These are phyloP conservation scores for Grallaria varia DNA, from an alignment of 2,113 vertebrate species.

Conservation along the genomic window DNA sequence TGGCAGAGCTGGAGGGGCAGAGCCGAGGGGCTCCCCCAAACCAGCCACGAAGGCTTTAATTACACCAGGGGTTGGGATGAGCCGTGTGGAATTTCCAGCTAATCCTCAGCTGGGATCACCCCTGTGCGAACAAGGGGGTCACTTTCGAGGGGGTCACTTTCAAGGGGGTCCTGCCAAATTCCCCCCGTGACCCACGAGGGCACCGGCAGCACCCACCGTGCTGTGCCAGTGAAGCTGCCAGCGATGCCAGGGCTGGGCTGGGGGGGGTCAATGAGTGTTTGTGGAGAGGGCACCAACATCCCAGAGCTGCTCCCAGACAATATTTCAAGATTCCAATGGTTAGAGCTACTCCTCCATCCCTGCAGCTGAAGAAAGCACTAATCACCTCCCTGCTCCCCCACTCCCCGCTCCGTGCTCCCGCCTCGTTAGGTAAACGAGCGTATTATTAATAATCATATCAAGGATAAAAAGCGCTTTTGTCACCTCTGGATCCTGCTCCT, in stretches of 20 bases:
- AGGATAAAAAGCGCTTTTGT: constrained; percentile 49
- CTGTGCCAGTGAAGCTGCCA: neutral
- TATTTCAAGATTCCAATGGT: rapidly evolving
- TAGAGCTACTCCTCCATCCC: neutral
- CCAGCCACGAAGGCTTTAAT: neutral
- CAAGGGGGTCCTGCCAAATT: neutral
- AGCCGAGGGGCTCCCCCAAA: neutral
- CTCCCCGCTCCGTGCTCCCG: neutral
- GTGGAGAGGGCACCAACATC: neutral
- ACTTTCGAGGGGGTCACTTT: neutral
- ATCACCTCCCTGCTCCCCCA: neutral
- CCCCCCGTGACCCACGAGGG: too few relatives aligned
- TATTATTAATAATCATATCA: constrained; percentile 49
- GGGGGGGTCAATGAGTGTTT: rapidly evolving
- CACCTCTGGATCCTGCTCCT: constrained; percentile 25
- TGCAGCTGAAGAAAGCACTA: neutral
- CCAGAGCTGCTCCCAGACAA: neutral
- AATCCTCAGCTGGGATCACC: neutral
- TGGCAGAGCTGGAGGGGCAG: neutral
- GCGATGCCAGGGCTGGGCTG: neutral
- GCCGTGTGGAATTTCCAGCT: too few relatives aligned
- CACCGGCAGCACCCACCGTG: rapidly evolving
- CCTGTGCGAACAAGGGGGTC: neutral
- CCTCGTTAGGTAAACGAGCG: constrained; percentile 16
- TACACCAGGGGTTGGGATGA: neutral